A percentile compares a stretch with the other conserved stretches of the same genome.
Conservation (phyloP, 2,113 vertebrate genomes). For the Poeciliopsis retropinna region DNA sequence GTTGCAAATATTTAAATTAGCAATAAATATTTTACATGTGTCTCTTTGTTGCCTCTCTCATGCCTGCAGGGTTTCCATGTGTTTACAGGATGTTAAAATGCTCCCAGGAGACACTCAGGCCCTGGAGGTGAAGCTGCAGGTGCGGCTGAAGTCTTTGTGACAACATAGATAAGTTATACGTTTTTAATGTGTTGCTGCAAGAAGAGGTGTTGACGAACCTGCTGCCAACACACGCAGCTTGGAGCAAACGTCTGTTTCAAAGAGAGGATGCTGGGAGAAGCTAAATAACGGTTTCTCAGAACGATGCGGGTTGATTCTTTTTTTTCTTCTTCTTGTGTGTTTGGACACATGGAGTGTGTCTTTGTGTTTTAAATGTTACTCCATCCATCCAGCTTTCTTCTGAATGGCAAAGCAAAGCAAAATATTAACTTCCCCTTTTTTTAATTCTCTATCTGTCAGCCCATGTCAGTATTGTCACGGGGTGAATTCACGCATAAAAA, state of each 20-base stretch:
- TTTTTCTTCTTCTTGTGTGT: neutral
- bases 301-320: no score
- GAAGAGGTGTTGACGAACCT: slow-evolving; percentile 12
- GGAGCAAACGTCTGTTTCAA: neutral
- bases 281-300: slow-evolving; percentile 21
- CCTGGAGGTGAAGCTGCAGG: slow-evolving; percentile 10
- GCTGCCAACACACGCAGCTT: neutral
- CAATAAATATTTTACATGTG: slow-evolving; percentile 52
- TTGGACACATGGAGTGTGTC: neutral
- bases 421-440: neutral
- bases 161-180: neutral
- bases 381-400: neutral
- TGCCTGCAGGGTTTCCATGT: neutral
- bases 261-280: slow-evolving; percentile 26
- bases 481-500: neutral
- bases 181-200: neutral
- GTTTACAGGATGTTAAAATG: slow-evolving; percentile 4
- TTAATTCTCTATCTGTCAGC: neutral
- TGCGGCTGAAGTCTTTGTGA: neutral
- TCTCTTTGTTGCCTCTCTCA: neutral
- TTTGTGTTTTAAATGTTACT: neutral
- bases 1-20: slow-evolving; percentile 57
- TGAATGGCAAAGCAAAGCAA: neutral
- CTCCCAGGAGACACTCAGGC: neutral
- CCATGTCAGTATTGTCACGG: neutral